A percentile compares a stretch with the other conserved stretches of the same genome.
These are phyloP conservation scores for Tipula confusa DNA, from an alignment of 2,888 invertebrate genomes.

Conservation along the genomic window DNA sequence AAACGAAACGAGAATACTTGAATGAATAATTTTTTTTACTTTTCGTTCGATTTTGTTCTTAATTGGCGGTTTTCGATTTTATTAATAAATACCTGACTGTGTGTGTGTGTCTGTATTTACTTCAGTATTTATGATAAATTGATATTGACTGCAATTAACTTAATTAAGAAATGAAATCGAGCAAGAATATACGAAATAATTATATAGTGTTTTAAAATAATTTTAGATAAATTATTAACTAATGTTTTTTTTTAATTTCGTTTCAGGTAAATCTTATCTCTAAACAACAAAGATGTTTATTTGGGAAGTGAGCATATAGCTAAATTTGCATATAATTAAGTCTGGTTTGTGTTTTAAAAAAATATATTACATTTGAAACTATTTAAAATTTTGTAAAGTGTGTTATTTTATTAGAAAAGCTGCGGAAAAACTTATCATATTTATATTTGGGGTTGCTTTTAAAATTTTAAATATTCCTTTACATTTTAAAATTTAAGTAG, in stretches of 20 bases:
- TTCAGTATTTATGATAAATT: not conserved
- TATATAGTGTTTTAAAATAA: not conserved
- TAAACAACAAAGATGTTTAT: not conserved
- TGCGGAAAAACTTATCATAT: no score
- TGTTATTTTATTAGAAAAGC: no score
- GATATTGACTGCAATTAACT: not conserved
- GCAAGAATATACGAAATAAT: not conserved
- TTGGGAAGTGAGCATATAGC: not conserved
- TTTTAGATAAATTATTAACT: not conserved
- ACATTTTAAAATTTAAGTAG: no score
- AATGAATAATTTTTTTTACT: not conserved
- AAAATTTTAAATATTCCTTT: no score
- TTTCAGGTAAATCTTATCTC: not conserved
- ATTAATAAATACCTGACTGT: not conserved
- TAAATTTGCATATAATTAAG: not conserved
- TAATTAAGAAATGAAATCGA: not conserved
- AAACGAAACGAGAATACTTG: not conserved
- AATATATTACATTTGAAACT: not conserved
- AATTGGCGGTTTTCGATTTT: conserved; percentile 20
- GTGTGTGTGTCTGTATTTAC: no score
- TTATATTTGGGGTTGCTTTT: no score
- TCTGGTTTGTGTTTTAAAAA: not conserved
- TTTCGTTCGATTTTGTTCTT: not conserved
- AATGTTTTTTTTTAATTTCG: not conserved
- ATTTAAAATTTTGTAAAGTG: no score